Evolutionary conservation across 1,140 invertebrate genomes (phyloP), one percentile per base, ranked within the genome.

Genomic region (Dolichoris vasculosae): DNA sequence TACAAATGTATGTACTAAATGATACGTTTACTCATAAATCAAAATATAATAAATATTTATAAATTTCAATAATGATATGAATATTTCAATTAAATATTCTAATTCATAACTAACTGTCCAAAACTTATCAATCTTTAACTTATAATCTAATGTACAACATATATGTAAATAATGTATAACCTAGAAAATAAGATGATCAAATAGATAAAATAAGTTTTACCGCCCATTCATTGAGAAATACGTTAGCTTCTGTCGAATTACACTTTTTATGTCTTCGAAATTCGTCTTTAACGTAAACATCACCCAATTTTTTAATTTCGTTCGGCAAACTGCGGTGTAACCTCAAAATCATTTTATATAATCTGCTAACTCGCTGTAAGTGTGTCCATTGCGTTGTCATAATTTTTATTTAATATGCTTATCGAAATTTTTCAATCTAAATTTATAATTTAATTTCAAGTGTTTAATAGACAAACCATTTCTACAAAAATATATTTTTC

Each of bases 311-410:
- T 86, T 95, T 94, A 75, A 98, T 91, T 90, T 97, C 96, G 9
- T 92, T 84, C 0, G 98, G 97, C 55, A 98, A 90, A 35, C 97
- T 96, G 88, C 97, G 93, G 90, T 99, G 97, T 67, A 99, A 93
- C 88, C 96, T 95, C 86, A 98, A 94, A 90, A 98, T 96, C 17
- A 96, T 95, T 94, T 99, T 98, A 90, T 98, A 99, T n/a, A 99
- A 91, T 71, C 95, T 93, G 83, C 96, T 93, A 0, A 98, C 97
- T 43, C 95, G 94, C 86, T 95, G 95, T 13, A 95, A 91, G 89
- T 97, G 96, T 78, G 89, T 89, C 59, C 89, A 88, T 1, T 15
- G 43, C 35, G 46, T 51, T 32, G 7, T 17, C 75, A 76, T 76
- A 51, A 51, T 51, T 30, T 32, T 4, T 51, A 20, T 32, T 51